phyloP scores from a whole-genome alignment of 2,888 invertebrate genomes.

The Andrena fulva region DNA sequence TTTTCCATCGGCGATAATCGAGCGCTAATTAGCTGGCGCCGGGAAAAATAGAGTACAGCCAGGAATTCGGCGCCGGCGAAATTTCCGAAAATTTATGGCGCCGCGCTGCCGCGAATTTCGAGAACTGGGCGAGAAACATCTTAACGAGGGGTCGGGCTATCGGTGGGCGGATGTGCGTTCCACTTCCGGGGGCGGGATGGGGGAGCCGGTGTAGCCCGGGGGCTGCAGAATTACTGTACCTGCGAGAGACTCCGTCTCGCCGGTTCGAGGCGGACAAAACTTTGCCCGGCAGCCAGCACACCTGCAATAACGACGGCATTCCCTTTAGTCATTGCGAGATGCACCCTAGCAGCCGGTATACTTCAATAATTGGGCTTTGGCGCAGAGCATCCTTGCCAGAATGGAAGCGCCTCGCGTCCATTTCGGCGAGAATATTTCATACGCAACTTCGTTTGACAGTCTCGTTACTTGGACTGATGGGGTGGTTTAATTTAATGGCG shows the following conservation, averaged over 20 bases:
- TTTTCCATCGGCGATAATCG: constrained; percentile 63
- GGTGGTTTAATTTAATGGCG: neutral
- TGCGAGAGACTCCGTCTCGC: neutral
- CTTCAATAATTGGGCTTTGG: constrained; percentile 65
- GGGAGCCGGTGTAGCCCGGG: constrained; percentile 39
- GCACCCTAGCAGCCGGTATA: constrained; percentile 47
- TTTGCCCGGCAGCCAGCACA: constrained; percentile 32
- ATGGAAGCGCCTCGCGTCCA: constrained; percentile 32
- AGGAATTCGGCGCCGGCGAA: constrained; percentile 57
- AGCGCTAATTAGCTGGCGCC: constrained; percentile 53
- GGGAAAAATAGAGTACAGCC: constrained; percentile 14
- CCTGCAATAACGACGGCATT: constrained; percentile 67
- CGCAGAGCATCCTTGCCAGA: constrained; percentile 44
- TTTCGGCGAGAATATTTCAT: constrained; percentile 23
- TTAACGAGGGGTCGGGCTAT: constrained; percentile 77
- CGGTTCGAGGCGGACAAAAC: constrained; percentile 49
- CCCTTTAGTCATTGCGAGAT: constrained; percentile 60
- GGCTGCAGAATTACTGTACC: constrained; percentile 65
- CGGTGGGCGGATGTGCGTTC: constrained; percentile 74
- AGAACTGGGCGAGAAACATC: constrained; percentile 69
- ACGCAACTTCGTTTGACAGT: constrained; percentile 5
- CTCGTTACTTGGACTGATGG: neutral
- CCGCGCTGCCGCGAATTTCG: constrained; percentile 65
- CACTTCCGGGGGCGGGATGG: constrained; percentile 69
- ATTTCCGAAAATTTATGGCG: constrained; percentile 73